Conservation (phyloP, 2,888 invertebrate species). For the Athalia rosae region DNA sequence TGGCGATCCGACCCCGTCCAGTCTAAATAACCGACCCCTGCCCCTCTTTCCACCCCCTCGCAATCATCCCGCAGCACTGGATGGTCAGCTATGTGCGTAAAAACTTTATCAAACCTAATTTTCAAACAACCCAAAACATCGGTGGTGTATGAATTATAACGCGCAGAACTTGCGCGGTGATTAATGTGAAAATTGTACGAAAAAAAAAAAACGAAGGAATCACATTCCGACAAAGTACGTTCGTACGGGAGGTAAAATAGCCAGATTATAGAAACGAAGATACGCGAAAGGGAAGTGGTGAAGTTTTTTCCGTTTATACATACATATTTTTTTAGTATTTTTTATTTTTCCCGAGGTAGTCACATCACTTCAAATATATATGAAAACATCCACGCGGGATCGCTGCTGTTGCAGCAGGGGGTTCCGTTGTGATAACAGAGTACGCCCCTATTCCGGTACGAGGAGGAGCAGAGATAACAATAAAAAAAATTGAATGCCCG, state of each 20-base stretch:
- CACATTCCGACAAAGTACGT: too few relatives aligned
- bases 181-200: too few relatives aligned
- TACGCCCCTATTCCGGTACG: slow-evolving; percentile 18
- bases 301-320: neutral
- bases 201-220: too few relatives aligned
- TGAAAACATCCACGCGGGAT: slow-evolving; percentile 16
- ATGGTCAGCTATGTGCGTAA: too few relatives aligned
- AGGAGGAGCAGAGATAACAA: slow-evolving; percentile 37
- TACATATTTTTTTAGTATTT: neutral
- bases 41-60: neutral
- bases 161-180: too few relatives aligned
- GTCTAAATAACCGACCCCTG: neutral
- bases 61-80: too few relatives aligned
- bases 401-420: neutral
- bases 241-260: too few relatives aligned
- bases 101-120: too few relatives aligned
- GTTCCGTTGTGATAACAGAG: slow-evolving; percentile 42
- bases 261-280: too few relatives aligned
- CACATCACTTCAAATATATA: slow-evolving; percentile 40
- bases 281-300: neutral
- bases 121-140: neutral
- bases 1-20: slow-evolving; percentile 13
- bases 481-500: slow-evolving; percentile 45
- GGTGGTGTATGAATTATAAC: neutral
- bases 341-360: slow-evolving; percentile 9